Conservation (phyloP, 2,888 invertebrate genomes). For the Pseudeuparius sepicola region DNA sequence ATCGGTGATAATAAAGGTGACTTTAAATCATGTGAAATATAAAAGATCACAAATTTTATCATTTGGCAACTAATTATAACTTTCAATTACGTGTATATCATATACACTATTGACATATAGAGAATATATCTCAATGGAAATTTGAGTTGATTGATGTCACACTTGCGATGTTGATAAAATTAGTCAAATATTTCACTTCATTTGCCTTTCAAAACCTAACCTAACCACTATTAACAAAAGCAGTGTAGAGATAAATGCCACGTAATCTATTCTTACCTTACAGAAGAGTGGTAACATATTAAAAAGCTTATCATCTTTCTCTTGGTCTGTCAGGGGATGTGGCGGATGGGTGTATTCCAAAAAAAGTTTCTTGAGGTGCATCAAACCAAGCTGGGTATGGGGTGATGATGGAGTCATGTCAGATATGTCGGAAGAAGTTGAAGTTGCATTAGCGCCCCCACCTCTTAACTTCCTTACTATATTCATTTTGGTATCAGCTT, state of each 20-base stretch:
- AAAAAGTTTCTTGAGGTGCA: slow-evolving; percentile 94
- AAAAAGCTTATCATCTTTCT: slow-evolving; percentile 87
- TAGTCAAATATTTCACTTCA: neutral
- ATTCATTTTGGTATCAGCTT: too few relatives aligned
- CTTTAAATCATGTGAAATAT: too few relatives aligned
- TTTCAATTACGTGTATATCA: too few relatives aligned
- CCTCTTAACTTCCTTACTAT: slow-evolving; percentile 85
- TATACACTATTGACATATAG: too few relatives aligned
- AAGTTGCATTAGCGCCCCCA: slow-evolving; percentile 42
- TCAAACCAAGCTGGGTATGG: slow-evolving; percentile 83
- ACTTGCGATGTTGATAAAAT: too few relatives aligned
- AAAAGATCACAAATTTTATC: too few relatives aligned
- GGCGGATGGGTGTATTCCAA: slow-evolving; percentile 88
- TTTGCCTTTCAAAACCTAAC: neutral
- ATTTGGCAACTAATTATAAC: too few relatives aligned
- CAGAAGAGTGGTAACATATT: slow-evolving; percentile 97
- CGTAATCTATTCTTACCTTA: slow-evolving; percentile 72
- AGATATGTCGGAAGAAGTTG: slow-evolving; percentile 40
- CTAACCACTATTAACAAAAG: slow-evolving; percentile 3
- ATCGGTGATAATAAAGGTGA: too few relatives aligned
- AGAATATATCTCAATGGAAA: too few relatives aligned
- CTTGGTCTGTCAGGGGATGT: slow-evolving; percentile 66
- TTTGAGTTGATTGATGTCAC: too few relatives aligned
- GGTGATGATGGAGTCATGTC: slow-evolving; percentile 55
- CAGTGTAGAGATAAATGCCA: too few relatives aligned